These are phyloP conservation scores for Charadrius vociferus DNA, from an alignment of 2,113 vertebrate species.

Conservation along the genomic window DNA sequence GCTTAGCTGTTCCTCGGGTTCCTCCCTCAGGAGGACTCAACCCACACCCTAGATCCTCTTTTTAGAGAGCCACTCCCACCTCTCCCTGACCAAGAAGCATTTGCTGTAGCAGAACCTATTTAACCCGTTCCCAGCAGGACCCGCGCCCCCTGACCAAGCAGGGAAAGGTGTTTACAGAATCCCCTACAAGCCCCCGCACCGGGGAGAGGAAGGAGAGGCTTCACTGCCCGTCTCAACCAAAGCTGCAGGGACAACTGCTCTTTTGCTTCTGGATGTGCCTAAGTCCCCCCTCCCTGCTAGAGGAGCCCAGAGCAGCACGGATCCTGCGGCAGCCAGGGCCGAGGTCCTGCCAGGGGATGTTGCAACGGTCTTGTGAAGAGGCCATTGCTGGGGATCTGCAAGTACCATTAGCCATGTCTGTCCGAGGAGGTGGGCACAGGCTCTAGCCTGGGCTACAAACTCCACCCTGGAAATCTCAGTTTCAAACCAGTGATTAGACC, in stretches of 20 bases:
- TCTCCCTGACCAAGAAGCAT: not conserved
- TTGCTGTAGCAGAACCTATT: not conserved
- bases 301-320: not conserved
- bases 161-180: not conserved
- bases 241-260: not conserved
- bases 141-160: accelerated
- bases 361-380: not conserved
- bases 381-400: not conserved
- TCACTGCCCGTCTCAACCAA: not conserved
- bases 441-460: not conserved
- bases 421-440: not conserved
- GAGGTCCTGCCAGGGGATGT: conserved; percentile 31
- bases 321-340: not conserved
- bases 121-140: not conserved
- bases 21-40: conserved; percentile 58
- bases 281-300: not conserved
- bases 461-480: not conserved
- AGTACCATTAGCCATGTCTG: not conserved
- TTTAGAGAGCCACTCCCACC: conserved; percentile 27
- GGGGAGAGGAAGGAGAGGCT: not conserved
- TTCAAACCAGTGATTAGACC: not conserved
- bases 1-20: conserved; percentile 60
- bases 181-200: accelerated
- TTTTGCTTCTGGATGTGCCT: not conserved
- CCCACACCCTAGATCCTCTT: conserved; percentile 52